These are phyloP conservation scores for Pinctada fucata DNA, from an alignment of 2,888 invertebrate species.

Conservation along the genomic window DNA sequence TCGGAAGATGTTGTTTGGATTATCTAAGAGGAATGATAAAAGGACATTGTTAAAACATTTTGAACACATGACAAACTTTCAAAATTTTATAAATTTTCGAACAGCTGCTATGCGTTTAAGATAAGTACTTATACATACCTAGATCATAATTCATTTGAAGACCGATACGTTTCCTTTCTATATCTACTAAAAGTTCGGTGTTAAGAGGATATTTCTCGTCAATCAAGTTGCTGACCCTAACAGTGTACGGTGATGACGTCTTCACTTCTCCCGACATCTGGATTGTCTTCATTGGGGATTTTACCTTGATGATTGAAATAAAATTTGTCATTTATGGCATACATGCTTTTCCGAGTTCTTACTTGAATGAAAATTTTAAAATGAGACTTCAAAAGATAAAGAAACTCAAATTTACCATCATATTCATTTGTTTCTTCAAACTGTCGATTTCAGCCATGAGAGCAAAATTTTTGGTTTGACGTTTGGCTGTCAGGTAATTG, in stretches of 20 bases:
- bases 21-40: slow-evolving; percentile 48
- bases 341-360: too few species aligned
- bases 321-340: not conserved
- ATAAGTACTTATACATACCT: slow-evolving; percentile 38
- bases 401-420: slow-evolving; percentile 50
- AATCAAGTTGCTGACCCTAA: slow-evolving; percentile 46
- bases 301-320: slow-evolving; percentile 42
- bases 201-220: slow-evolving; percentile 50
- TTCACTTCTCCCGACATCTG: slow-evolving; percentile 49
- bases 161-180: slow-evolving; percentile 35
- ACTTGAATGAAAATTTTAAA: too few species aligned
- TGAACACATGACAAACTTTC: too few species aligned
- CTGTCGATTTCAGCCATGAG: slow-evolving; percentile 56
- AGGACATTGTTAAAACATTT: not conserved
- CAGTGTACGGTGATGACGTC: slow-evolving; percentile 43
- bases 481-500: slow-evolving; percentile 56
- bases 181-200: slow-evolving; percentile 48
- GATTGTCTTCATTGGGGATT: slow-evolving; percentile 57
- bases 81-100: too few species aligned
- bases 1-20: slow-evolving; percentile 58
- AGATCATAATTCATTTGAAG: slow-evolving; percentile 52
- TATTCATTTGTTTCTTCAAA: slow-evolving; percentile 47
- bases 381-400: too few species aligned
- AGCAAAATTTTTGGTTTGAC: slow-evolving; percentile 52
- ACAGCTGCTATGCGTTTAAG: too few species aligned